phyloP scores from a whole-genome alignment of 1,140 invertebrate genomes.

The Dendrolimus punctatus region DNA sequence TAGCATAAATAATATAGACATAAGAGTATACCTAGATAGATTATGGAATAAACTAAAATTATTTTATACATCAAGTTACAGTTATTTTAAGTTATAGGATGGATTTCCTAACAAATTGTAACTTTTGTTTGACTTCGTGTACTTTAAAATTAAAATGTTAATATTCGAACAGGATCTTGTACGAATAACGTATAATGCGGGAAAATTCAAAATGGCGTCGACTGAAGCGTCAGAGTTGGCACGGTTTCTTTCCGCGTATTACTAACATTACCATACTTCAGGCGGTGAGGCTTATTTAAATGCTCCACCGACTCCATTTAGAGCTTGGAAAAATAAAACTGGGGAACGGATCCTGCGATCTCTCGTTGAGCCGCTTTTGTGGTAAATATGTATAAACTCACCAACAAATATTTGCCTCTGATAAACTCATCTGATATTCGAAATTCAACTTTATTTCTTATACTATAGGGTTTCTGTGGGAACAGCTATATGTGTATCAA shows the following conservation, averaged over 20 bases:
- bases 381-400: constrained; percentile 70
- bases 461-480: not conserved
- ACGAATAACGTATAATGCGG: constrained; percentile 11
- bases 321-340: constrained; percentile 71
- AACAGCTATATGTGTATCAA: not conserved
- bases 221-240: constrained; percentile 24
- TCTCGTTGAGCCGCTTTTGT: constrained; percentile 68
- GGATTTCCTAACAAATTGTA: constrained; percentile 5
- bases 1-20: too few relatives aligned
- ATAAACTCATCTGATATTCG: constrained; percentile 8
- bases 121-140: not conserved
- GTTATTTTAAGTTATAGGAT: too few relatives aligned
- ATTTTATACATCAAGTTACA: too few relatives aligned
- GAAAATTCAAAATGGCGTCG: constrained; percentile 57
- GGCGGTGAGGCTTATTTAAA: constrained; percentile 69
- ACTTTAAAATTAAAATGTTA: not conserved
- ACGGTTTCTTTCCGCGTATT: constrained; percentile 60
- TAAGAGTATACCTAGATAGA: too few relatives aligned
- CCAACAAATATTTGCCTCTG: constrained; percentile 25
- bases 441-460: constrained; percentile 34
- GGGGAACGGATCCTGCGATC: constrained; percentile 63
- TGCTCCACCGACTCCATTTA: constrained; percentile 72
- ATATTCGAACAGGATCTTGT: constrained; percentile 9
- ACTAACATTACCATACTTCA: constrained; percentile 70
- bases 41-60: too few relatives aligned